Conservation (phyloP, 2,888 invertebrate species). For the Resseliella maxima region DNA sequence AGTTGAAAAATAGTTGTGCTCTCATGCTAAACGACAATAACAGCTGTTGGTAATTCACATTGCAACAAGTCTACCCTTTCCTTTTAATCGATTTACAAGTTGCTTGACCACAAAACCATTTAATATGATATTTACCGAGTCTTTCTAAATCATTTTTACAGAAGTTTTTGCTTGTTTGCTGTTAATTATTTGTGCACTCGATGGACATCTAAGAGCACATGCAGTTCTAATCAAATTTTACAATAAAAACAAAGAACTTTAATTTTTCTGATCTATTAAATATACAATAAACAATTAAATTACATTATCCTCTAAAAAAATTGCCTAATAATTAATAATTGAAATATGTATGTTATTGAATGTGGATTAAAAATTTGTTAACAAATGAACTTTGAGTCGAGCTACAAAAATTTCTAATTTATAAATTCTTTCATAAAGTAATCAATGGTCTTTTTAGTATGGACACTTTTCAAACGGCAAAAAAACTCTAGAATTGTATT, state of each 20-base stretch:
- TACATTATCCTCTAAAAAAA: too few species aligned
- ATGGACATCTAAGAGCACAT: not conserved
- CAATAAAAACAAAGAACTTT: not conserved
- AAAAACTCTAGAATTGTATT: not conserved
- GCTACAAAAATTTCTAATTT: not conserved
- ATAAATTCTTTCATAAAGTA: not conserved
- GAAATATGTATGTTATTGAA: not conserved
- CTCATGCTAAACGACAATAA: not conserved
- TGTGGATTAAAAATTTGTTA: not conserved
- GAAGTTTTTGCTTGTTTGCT: not conserved
- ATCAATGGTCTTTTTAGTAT: constrained; percentile 1
- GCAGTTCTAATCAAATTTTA: not conserved
- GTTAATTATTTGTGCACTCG: constrained; percentile 19
- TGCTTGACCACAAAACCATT: not conserved
- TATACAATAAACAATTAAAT: too few species aligned
- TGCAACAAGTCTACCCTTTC: constrained; percentile 1
- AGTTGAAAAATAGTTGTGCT: constrained; percentile 18
- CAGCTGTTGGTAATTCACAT: constrained; percentile 16
- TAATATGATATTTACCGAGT: not conserved
- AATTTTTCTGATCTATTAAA: too few species aligned
- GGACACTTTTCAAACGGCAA: not conserved
- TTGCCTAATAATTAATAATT: not conserved
- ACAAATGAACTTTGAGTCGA: too few species aligned
- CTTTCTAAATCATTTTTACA: not conserved
- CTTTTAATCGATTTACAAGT: constrained; percentile 35